Evolutionary conservation across 2,113 vertebrate species (phyloP).

Genomic region (cat (Felis catus)): F.catus_Fca126_mat1.0 CM031413.1:166145501-166146000

Average conservation of each 20-base stretch:
- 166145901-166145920: not conserved
- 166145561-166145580: not conserved
- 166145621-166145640: no score
- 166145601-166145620: not conserved
- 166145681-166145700: not conserved
- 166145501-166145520: not conserved
- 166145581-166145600: not conserved
- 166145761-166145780: not conserved
- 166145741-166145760: not conserved
- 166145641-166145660: not conserved
- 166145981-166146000: not conserved
- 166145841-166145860: not conserved
- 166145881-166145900: not conserved
- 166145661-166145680: not conserved
- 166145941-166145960: fast-evolving
- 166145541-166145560: not conserved
- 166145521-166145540: not conserved
- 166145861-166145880: not conserved
- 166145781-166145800: not conserved
- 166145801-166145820: not conserved
- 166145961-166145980: not conserved
- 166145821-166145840: not conserved
- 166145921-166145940: not conserved
- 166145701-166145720: not conserved
- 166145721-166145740: not conserved